Base-by-base conservation (phyloP, 2,888 invertebrate species). In the Ormyrus nitidulus region DNA sequence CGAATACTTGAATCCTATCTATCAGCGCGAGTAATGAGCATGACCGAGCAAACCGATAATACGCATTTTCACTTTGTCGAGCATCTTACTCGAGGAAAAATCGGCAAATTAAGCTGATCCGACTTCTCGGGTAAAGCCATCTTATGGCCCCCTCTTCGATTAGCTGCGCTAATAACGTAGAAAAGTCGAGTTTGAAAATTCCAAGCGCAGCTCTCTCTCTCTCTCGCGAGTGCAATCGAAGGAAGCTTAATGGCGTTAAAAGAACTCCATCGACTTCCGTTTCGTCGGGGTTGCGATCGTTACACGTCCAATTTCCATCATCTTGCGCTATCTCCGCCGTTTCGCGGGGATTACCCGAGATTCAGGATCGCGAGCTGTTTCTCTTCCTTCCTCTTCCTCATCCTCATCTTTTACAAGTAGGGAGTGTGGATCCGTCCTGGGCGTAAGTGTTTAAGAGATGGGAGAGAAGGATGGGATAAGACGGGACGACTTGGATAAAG, bases 281-380 rank as follows among this genome's bases (percentile, higher is more conserved):
- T 77, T 13, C 19, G 64, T n/a, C 54, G 34, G 46, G 6, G 51
- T 34, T 34, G 9, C 68, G 77, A 78, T 81, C 77, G 64, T 75
- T 78, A 78, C 74, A 75, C 74, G 74, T 75, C 62, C 78, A 78
- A 69, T 78, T 78, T 78, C 71, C 75, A 78, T 78, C 71, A 81
- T 73, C 59, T 78, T 46, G 46, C 61, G 69, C 74, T 74, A 74
- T 79, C 74, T 70, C 44, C 76, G 54, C 62, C 61, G 72, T 68
- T 80, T 80, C 70, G 62, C 71, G 65, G 46, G 73, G 79, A 79
- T 79, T 79, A 75, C 62, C 79, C 65, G 70, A 71, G 75, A 79
- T 65, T 75, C 71, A 66, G 46, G 53, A 65, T 44, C 76, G 11
- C 48, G 46, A 44, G 51, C 49, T 65, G 64, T 79, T 77, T 70